Conservation (phyloP, 2,113 vertebrate genomes). For the Solea senegalensis region DNA sequence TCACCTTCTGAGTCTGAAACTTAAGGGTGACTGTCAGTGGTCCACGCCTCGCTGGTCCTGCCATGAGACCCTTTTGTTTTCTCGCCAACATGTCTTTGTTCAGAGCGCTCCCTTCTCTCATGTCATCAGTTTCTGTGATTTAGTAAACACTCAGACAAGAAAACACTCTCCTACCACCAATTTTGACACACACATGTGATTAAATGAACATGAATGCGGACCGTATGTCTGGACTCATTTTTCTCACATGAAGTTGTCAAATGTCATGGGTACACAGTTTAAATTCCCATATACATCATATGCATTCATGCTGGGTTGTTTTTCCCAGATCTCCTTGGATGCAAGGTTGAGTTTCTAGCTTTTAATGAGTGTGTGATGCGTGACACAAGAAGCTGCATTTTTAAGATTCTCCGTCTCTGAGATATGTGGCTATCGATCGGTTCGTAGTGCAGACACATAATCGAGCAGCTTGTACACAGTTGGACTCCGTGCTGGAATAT, state of each 20-base stretch:
- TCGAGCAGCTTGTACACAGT: not conserved
- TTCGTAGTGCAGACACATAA: slow-evolving; percentile 8
- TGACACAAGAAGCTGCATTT: slow-evolving; percentile 7
- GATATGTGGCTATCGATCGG: slow-evolving; percentile 11
- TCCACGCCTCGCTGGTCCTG: slow-evolving; percentile 40
- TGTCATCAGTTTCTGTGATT: slow-evolving; percentile 44
- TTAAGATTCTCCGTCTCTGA: not conserved
- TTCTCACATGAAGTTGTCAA: no score
- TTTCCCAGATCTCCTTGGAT: not conserved
- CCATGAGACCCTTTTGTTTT: slow-evolving; percentile 26
- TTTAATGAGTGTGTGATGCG: not conserved
- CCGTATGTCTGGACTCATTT: no score
- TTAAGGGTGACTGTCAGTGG: slow-evolving; percentile 40
- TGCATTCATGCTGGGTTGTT: no score
- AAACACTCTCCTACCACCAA: slow-evolving; percentile 19
- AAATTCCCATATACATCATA: no score
- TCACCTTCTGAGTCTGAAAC: slow-evolving; percentile 1
- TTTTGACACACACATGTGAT: not conserved
- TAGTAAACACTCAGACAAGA: slow-evolving; percentile 31
- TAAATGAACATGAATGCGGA: no score
- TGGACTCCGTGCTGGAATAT: not conserved
- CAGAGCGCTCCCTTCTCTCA: not conserved
- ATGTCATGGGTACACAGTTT: no score
- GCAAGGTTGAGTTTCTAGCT: slow-evolving; percentile 7
- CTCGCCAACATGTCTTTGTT: not conserved